A percentile compares a stretch with the other conserved stretches of the same genome.
These are phyloP conservation scores for Portunus trituberculatus DNA, from an alignment of 1,140 invertebrate species.

Conservation along the genomic window DNA sequence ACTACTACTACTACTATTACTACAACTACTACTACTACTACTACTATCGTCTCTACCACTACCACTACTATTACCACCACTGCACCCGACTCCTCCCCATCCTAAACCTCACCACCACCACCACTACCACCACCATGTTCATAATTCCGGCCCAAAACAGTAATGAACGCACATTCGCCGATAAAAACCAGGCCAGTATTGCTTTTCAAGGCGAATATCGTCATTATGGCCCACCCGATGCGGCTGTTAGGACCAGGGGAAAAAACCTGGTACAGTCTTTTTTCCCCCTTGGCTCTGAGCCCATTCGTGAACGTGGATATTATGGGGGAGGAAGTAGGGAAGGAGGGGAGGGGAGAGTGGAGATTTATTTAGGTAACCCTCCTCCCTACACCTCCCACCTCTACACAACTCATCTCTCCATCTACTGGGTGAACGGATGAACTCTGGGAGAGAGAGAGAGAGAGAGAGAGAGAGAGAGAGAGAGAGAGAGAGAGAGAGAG, in stretches of 20 bases:
- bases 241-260: background rate
- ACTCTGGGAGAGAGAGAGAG: background rate
- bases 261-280: background rate
- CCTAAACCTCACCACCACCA: background rate
- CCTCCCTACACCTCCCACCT: no score
- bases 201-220: conserved; percentile 20
- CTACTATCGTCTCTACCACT: background rate
- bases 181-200: background rate
- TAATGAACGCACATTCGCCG: background rate
- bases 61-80: background rate
- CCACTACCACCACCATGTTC: background rate
- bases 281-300: background rate
- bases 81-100: background rate
- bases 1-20: background rate
- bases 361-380: no score
- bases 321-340: background rate
- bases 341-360: background rate
- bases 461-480: background rate
- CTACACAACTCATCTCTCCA: no score
- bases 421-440: no score
- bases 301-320: conserved; percentile 6
- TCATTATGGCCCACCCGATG: background rate
- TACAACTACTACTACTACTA: background rate
- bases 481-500: no score
- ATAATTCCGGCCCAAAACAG: background rate